These are phyloP conservation scores for Carduelis carduelis DNA, from an alignment of 2,797 vertebrate species.

Conservation along the genomic window DNA sequence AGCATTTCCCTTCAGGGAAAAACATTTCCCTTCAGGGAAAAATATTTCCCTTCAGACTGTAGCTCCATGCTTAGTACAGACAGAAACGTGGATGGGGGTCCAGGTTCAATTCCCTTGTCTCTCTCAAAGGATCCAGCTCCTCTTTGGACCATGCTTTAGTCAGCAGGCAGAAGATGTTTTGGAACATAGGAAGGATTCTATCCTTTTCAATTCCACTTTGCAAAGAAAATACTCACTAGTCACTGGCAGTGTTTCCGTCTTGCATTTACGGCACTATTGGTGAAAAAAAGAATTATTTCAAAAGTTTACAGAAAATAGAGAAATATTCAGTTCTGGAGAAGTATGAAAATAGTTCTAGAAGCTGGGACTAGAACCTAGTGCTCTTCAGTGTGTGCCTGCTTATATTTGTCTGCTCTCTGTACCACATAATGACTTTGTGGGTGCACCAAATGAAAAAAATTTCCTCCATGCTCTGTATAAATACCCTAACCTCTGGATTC, in stretches of 20 bases:
- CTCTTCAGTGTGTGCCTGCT: not conserved
- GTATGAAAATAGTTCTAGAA: not conserved
- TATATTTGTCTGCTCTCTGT: not conserved
- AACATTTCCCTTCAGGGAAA: conserved; percentile 19
- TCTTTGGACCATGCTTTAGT: not conserved
- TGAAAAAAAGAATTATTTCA: not conserved
- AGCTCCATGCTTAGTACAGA: not conserved
- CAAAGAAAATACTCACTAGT: not conserved
- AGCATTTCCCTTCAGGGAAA: too few species aligned
- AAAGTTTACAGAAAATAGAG: not conserved
- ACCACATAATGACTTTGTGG: not conserved
- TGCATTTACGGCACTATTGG: not conserved
- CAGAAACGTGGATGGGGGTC: not conserved
- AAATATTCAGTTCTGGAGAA: not conserved
- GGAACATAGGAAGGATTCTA: not conserved
- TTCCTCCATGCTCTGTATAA: not conserved
- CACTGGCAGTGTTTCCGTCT: not conserved
- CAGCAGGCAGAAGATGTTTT: not conserved
- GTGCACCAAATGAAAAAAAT: not conserved
- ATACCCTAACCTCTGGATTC: not conserved
- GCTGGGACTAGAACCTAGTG: not conserved
- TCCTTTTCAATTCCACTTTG: not conserved
- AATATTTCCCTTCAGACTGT: not conserved
- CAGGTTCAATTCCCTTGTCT: not conserved
- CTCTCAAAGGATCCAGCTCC: not conserved